Evolutionary conservation across 2,113 vertebrate species (phyloP), one percentile per base, ranked within the genome.

Genomic region (Scophthalmus maximus): DNA sequence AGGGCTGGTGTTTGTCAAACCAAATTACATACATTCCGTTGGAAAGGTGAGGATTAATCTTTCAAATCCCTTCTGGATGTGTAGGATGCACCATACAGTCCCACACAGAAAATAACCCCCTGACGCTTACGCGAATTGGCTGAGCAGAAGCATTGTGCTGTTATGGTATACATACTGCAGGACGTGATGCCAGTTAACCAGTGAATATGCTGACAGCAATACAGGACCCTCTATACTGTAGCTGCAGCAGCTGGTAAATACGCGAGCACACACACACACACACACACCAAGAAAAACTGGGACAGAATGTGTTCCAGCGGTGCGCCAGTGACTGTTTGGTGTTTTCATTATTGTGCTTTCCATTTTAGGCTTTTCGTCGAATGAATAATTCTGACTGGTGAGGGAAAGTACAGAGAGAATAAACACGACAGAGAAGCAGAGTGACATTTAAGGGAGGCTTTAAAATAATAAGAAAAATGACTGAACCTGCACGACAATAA

Each of bases 21-120:
- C 82, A 90, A 93, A 93, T 92, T 88, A 92, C 88, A 90, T 90
- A 93, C 84, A 86, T 92, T 88, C 88, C 86, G 79, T 87, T 59
- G 79, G 85, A 92, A 91, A 90, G 87, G 88, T 90, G 79, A 85
- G 85, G 88, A 92, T 93, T 88, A 92, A 92, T 91, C 88, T 91
- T 93, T 92, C 70, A 90, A 85, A 91, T 88, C 86, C 84, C 84
- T 89, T 88, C 85, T 87, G 87, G 81, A 85, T 87, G 85, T 84
- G 84, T 81, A 90, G 81, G 79, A 86, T 78, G 82, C 49, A 68
- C 81, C 75, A 7, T 78, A 75, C 56, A 88, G 79, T 76, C 51
- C 68, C 60, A 64, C 44, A 50, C 80, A 83, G 76, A n/a, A 84
- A 85, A 59, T 36, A 86, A 26, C 50, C 70, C 69, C 67, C 68